Conservation (phyloP, 2,888 invertebrate species). For the Abrostola tripartita region DNA sequence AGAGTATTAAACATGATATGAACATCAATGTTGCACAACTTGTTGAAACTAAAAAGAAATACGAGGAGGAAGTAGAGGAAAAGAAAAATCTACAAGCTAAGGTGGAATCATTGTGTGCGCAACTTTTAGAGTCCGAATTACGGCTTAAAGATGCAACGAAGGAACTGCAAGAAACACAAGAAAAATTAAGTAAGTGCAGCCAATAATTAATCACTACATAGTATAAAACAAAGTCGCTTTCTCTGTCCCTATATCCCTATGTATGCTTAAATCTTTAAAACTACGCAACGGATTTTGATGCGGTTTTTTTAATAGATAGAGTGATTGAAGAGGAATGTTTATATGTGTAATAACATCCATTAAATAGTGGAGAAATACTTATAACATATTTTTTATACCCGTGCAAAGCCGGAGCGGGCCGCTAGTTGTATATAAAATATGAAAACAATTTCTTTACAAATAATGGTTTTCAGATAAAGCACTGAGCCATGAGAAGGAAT, state of each 20-base stretch:
- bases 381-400: too few relatives aligned
- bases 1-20: conserved; percentile 69
- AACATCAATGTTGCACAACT: conserved; percentile 66
- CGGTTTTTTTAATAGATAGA: too few relatives aligned
- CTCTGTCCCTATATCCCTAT: too few relatives aligned
- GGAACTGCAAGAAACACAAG: conserved; percentile 61
- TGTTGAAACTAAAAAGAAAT: conserved; percentile 74
- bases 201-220: too few relatives aligned
- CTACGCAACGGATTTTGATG: too few relatives aligned
- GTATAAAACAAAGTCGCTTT: too few relatives aligned
- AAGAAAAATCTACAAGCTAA: conserved; percentile 66
- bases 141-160: conserved; percentile 60
- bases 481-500: conserved; percentile 55
- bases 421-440: background rate
- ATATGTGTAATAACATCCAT: too few relatives aligned
- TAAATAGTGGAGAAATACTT: too few relatives aligned
- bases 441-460: conserved; percentile 11
- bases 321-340: too few relatives aligned
- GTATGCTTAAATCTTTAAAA: too few relatives aligned
- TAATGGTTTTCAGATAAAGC: conserved; percentile 52
- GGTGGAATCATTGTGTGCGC: conserved; percentile 63
- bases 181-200: conserved; percentile 37
- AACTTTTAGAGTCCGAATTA: conserved; percentile 70
- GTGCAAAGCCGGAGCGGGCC: too few relatives aligned
- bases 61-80: conserved; percentile 66